These are phyloP conservation scores for Drosophila anomalata DNA, from an alignment of 2,888 invertebrate species.

Conservation along the genomic window DNA sequence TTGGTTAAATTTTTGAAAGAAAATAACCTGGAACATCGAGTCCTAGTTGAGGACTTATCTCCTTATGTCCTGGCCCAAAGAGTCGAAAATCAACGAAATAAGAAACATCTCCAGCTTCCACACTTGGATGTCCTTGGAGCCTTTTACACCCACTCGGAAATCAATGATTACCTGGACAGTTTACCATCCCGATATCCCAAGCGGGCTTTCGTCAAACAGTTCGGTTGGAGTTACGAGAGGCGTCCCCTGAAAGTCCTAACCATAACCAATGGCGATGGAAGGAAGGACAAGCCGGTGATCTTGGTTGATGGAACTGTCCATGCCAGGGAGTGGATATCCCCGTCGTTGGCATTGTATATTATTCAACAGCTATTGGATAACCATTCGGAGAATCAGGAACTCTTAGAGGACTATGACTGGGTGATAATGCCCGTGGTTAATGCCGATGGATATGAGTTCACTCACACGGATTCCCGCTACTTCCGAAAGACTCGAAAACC, in stretches of 20 bases:
- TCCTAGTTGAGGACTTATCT: constrained; percentile 64
- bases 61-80: constrained; percentile 52
- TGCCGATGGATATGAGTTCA: constrained; percentile 89
- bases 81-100: constrained; percentile 50
- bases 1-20: constrained; percentile 35
- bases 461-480: constrained; percentile 83
- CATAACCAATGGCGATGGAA: constrained; percentile 85
- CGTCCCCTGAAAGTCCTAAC: constrained; percentile 86
- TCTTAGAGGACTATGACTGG: constrained; percentile 87
- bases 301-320: constrained; percentile 86
- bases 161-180: constrained; percentile 84
- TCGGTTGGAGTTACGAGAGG: constrained; percentile 86
- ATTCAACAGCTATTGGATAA: constrained; percentile 86
- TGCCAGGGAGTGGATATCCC: constrained; percentile 88
- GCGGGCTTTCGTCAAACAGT: constrained; percentile 85
- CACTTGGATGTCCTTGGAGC: constrained; percentile 52
- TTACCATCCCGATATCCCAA: constrained; percentile 84
- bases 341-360: constrained; percentile 86
- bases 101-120: constrained; percentile 32
- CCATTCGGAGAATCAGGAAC: constrained; percentile 79
- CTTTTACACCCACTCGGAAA: constrained; percentile 80
- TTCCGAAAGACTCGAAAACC: constrained; percentile 86
- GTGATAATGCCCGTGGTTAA: constrained; percentile 87
- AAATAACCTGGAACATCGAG: constrained; percentile 42
- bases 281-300: constrained; percentile 85